Base-by-base conservation (phyloP, 1,140 invertebrate species). In the Heliconius nattereri region DNA sequence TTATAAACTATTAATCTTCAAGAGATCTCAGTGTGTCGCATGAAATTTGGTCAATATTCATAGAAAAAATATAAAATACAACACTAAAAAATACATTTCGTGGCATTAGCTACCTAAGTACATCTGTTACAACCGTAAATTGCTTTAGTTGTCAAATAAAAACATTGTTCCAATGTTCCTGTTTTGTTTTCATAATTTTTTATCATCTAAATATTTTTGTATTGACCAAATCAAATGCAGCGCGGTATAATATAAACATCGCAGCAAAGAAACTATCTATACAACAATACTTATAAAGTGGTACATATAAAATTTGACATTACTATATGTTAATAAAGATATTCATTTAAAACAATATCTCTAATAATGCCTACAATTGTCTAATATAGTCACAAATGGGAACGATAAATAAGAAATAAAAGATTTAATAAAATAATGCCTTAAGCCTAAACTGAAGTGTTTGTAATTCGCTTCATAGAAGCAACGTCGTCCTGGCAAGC, bases 391-490 rank as follows among this genome's bases (percentile, higher is more conserved):
- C 89, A 83, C 85, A 86, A 87, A 88, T 85, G 80, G 82, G 86
- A 81, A 86, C 80, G 83, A 90, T 92, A 90, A 90, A 92, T 93
- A 86, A 86, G 83, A 85, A 85, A 84, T 82, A 79, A 84, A 85
- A 85, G 86, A 90, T 89, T 89, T 88, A 91, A 92, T 90, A 91
- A 86, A 87, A 72, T 66, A 81, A 85, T 84, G 73, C 82, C 85
- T 90, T 90, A 88, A 81, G 75, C 79, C 87, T 92, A 91, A 74
- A 79, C 86, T 81, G 86, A 81, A 76, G 57, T 73, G 75, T 79
- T 80, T 76, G 74, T 82, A 70, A 76, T 83, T 87, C 88, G 84
- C 92, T 93, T 94, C 92, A 94, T 94, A 92, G 92, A 94, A 94
- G 92, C 91, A 85, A 91, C 83, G 75, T 85, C 80, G 88, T 84